Evolutionary conservation across 2,797 vertebrate species (phyloP).

Genomic region (Onychomys torridus): DNA sequence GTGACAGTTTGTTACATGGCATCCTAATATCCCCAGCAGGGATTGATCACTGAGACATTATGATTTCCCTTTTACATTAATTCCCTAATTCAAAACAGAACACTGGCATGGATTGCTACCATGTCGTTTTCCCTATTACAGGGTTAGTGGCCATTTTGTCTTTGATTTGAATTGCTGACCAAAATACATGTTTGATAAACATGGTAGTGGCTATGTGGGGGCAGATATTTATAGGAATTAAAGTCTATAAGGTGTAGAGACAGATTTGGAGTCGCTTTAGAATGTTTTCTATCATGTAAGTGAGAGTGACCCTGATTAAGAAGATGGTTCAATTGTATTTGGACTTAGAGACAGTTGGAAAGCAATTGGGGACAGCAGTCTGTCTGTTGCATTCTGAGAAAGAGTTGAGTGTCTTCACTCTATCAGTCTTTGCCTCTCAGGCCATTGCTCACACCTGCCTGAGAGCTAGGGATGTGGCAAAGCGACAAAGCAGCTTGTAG

Average conservation of each 20-base stretch:
- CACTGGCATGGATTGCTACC: neutral
- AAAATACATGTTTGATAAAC: neutral
- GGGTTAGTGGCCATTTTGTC: neutral
- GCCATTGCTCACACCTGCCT: conserved; percentile 36
- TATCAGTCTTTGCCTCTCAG: conserved; percentile 64
- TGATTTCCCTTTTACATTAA: neutral
- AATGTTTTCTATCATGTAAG: neutral
- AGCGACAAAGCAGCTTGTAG: conserved; percentile 41
- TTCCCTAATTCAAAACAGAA: neutral
- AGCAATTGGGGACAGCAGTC: neutral
- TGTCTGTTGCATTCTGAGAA: conserved; percentile 53
- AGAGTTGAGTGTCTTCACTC: conserved; percentile 25
- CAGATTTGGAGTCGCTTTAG: neutral
- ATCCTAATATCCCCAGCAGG: neutral
- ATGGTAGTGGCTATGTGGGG: neutral
- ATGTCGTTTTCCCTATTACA: neutral
- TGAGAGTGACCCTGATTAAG: neutral
- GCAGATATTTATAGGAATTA: neutral
- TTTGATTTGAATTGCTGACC: neutral
- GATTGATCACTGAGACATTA: neutral
- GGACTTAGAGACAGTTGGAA: conserved; percentile 62
- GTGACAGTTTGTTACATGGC: too few species aligned
- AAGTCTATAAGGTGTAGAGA: neutral
- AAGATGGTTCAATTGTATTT: neutral
- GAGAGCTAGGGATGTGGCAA: conserved; percentile 8